Conservation (phyloP, 2,888 invertebrate genomes). For the Cepaea hortensis region DNA sequence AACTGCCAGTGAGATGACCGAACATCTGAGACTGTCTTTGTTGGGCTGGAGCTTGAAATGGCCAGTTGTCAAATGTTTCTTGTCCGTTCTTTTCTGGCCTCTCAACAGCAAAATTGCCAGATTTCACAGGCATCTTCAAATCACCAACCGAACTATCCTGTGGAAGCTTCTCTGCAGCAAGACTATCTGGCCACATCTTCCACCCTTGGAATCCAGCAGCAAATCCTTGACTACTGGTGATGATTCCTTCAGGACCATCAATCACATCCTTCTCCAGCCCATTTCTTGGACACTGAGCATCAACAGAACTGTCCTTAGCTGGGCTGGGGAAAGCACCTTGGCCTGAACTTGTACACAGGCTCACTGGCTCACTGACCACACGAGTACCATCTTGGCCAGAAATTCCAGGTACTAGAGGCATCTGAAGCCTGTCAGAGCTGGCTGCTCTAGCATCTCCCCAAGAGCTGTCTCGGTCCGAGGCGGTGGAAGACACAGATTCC, state of each 20-base stretch:
- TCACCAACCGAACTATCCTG: neutral
- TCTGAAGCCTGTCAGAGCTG: neutral
- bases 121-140: neutral
- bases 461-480: neutral
- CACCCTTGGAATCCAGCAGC: neutral
- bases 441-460: neutral
- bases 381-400: neutral
- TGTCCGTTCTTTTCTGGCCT: neutral
- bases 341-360: no score
- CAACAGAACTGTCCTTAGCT: no score
- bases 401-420: neutral
- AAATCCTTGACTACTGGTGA: neutral
- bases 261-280: neutral
- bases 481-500: slow-evolving; percentile 12
- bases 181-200: neutral
- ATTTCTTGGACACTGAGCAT: no score
- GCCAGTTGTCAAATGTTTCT: neutral
- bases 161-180: neutral
- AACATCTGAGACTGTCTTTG: neutral
- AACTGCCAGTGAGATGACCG: neutral
- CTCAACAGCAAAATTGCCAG: neutral
- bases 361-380: neutral
- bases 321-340: no score
- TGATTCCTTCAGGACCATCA: neutral
- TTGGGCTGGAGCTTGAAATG: neutral